phyloP scores from a whole-genome alignment of 2,888 invertebrate genomes.

The Machimus rusticus region DNA sequence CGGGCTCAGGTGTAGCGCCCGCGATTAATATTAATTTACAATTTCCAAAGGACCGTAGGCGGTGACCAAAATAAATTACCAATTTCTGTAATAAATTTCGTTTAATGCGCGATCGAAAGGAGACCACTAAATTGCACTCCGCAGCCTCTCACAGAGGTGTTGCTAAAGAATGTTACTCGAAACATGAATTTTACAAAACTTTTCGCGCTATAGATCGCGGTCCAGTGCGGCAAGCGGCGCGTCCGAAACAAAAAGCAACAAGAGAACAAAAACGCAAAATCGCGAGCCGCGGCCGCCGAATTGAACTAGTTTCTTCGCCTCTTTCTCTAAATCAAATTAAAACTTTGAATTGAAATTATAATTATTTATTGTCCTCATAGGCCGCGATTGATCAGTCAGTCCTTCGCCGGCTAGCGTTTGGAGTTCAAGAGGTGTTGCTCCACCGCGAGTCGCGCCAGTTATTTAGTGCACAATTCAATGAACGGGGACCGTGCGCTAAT shows the following conservation, averaged over 20 bases:
- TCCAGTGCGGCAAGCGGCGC: not conserved
- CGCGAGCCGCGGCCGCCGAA: not conserved
- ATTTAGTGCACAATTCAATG: not conserved
- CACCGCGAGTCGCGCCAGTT: not conserved
- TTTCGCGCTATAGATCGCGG: not conserved
- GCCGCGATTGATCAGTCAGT: constrained; percentile 15
- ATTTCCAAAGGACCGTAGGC: constrained; percentile 18
- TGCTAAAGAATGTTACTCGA: not conserved
- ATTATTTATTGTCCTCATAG: constrained; percentile 34
- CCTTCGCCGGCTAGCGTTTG: constrained; percentile 3
- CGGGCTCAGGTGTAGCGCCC: not conserved
- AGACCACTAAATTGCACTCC: constrained; percentile 6
- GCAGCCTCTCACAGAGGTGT: constrained; percentile 16
- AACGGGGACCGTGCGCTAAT: not conserved
- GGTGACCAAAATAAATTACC: constrained; percentile 27
- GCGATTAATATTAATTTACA: constrained; percentile 26
- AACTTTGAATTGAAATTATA: constrained; percentile 28
- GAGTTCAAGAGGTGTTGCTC: constrained; percentile 1
- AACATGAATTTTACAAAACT: constrained; percentile 32
- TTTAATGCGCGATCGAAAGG: constrained; percentile 16
- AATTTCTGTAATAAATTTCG: constrained; percentile 33
- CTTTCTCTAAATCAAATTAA: constrained; percentile 20
- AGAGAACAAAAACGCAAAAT: not conserved
- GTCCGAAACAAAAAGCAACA: not conserved
- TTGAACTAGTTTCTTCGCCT: constrained; percentile 19